Percentiles rank a stretch among this genome's conserved stretches.
phyloP scores from a whole-genome alignment of 2,888 invertebrate genomes.

The Calameuta filiformis region DNA sequence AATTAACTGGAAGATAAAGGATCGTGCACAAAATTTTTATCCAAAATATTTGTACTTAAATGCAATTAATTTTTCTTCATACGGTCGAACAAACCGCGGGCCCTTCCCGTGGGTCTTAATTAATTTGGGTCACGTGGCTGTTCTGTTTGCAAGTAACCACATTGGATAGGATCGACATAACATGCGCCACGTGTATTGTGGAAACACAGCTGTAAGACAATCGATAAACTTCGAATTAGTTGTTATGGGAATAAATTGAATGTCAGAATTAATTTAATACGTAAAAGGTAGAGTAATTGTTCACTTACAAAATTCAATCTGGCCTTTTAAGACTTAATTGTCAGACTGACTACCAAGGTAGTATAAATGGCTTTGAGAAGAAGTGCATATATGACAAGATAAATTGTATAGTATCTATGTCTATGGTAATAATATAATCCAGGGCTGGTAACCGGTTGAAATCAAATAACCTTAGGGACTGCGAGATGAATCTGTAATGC shows the following conservation, averaged over 20 bases:
- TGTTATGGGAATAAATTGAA: background rate
- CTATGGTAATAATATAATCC: conserved; percentile 3
- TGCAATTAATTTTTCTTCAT: background rate
- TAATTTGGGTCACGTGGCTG: conserved; percentile 37
- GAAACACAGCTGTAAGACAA: conserved; percentile 29
- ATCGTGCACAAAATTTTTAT: background rate
- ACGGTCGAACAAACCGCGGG: background rate
- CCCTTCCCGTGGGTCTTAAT: conserved; percentile 21
- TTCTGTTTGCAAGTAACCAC: conserved; percentile 8
- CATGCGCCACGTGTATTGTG: conserved; percentile 29
- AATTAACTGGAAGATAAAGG: background rate
- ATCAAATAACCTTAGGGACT: conserved; percentile 22
- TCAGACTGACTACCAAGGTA: background rate
- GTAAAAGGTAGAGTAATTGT: background rate
- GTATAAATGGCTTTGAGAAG: background rate
- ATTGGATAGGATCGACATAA: conserved; percentile 10
- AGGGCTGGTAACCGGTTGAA: conserved; percentile 15
- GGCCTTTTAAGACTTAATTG: background rate
- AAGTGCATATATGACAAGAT: background rate
- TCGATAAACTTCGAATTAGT: background rate
- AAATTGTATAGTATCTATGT: background rate
- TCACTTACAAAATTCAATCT: background rate
- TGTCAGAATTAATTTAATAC: background rate
- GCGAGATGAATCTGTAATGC: conserved; percentile 21
- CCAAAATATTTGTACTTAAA: background rate